Conservation (phyloP, 2,113 vertebrate species). For the Sapajus apella region DNA sequence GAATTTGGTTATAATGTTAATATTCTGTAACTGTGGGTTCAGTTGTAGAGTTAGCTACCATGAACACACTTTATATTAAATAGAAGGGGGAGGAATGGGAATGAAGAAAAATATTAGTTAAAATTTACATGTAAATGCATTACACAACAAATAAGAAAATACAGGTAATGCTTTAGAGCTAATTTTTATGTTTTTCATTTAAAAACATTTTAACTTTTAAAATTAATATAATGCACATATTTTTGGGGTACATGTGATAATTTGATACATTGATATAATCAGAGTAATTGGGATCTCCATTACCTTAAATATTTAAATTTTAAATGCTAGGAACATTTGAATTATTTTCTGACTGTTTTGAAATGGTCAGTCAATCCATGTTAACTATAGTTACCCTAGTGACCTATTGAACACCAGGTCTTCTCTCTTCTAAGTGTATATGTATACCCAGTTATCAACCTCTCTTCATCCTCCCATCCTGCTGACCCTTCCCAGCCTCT, state of each 20-base stretch:
- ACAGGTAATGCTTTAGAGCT: not conserved
- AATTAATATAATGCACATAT: not conserved
- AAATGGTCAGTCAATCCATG: not conserved
- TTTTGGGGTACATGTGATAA: not conserved
- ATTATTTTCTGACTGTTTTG: not conserved
- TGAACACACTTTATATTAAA: not conserved
- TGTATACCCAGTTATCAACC: not conserved
- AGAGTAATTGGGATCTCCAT: not conserved
- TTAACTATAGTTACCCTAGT: not conserved
- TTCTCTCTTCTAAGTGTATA: not conserved
- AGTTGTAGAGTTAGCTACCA: not conserved
- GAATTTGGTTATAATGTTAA: not conserved
- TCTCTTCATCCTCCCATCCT: not conserved
- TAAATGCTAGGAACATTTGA: not conserved
- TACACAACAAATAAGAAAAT: not conserved
- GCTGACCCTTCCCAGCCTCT: not conserved
- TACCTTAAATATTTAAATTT: not conserved
- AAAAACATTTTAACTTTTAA: not conserved
- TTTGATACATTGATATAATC: not conserved
- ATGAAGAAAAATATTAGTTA: not conserved
- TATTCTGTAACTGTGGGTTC: not conserved
- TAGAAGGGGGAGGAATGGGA: not conserved
- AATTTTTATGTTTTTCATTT: not conserved
- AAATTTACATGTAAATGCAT: not conserved
- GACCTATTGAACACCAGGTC: not conserved